phyloP scores from a whole-genome alignment of 2,888 invertebrate genomes.

The Dicyrtomina minuta region DNA sequence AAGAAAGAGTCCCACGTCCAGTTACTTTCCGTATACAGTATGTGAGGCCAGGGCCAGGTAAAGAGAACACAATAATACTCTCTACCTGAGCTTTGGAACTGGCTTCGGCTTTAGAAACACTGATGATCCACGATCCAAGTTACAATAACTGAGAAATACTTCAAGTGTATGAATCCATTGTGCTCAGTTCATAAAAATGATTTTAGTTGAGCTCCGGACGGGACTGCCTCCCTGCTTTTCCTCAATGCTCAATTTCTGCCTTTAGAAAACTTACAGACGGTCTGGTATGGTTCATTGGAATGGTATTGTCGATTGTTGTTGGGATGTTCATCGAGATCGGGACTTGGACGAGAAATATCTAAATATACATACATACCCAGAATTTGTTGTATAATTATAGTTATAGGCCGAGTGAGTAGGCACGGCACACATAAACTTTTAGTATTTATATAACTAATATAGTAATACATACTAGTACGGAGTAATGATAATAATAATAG shows the following conservation, averaged over 20 bases:
- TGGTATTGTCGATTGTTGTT: too few relatives aligned
- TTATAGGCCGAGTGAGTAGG: too few relatives aligned
- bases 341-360: too few relatives aligned
- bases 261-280: not conserved
- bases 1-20: not conserved
- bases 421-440: too few relatives aligned
- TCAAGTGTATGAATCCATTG: constrained; percentile 25
- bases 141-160: constrained; percentile 13
- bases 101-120: not conserved
- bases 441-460: too few relatives aligned
- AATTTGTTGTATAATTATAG: too few relatives aligned
- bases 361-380: too few relatives aligned
- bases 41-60: constrained; percentile 11
- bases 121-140: not conserved
- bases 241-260: not conserved
- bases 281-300: not conserved
- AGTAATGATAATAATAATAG: not conserved
- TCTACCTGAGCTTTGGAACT: too few relatives aligned
- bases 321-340: too few relatives aligned
- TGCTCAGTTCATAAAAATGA: constrained; percentile 25
- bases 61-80: not conserved
- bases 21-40: not conserved
- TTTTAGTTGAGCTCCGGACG: not conserved
- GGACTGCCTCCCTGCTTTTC: not conserved
- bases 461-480: not conserved